Evolutionary conservation across 2,888 invertebrate species (phyloP), one percentile per base, ranked within the genome.

Genomic region (Scrobipalpa atriplicella): DNA sequence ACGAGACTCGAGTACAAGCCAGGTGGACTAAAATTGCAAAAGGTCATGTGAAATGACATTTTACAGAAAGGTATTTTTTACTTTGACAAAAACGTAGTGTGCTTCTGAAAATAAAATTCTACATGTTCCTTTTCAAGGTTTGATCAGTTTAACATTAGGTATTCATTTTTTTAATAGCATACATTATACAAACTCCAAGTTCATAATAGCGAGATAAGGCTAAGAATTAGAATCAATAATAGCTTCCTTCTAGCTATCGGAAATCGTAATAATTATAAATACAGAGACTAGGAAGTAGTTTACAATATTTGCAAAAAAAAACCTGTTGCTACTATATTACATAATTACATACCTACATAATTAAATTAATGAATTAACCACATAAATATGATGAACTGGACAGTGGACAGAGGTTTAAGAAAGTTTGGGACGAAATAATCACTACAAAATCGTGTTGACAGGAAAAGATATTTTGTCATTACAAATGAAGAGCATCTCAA

Each of bases 171-270:
- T n/a, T n/a, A n/a, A n/a, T n/a, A n/a, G n/a, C n/a, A 47, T 47
- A 47, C n/a, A 16, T 47, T n/a, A 47, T 16, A 47, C 47, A 56
- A 13, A 13, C 6, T 7, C 19, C 2, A 38, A 58, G 58, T 16
- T 38, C 36, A 38, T 7, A 21, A 38, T 13, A n/a, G 21, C 13
- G 21, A 21, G 54, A 21, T 13, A 5, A n/a, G 38, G 58, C 1
- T n/a, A 38, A 38, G 8, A 38, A 38, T 58, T 58, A 58, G 11
- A 36, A 56, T 56, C 9, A 38, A 38, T 16, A 58, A 36, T 13
- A 36, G 58, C 58, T 38, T 38, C 58, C 58, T 6, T 58, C 8
- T 36, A 38, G 16, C n/a, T n/a, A n/a, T n/a, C 38, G 36, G 58
- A 58, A 38, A 58, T 18, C 7, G 8, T 36, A 38, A 36, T 38